Percentiles rank a stretch among this genome's conserved stretches.
These are phyloP conservation scores for Strigamia transsilvanica DNA, from an alignment of 2,888 invertebrate genomes.

Conservation along the genomic window DNA sequence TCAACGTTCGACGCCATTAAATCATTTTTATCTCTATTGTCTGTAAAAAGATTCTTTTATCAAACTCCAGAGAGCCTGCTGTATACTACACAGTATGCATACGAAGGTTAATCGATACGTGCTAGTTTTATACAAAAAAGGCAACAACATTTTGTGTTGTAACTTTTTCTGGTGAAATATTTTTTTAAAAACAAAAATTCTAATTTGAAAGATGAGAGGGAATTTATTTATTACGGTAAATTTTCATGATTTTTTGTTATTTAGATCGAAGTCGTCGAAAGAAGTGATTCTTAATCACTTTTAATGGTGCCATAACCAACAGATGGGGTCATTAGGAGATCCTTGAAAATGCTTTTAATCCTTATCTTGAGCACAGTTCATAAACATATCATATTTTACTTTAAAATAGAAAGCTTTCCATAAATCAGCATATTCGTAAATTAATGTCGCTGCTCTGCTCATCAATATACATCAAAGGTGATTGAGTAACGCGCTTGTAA, in stretches of 20 bases:
- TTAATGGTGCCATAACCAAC: conserved; percentile 36
- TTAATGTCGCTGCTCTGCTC: background rate
- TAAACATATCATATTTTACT: background rate
- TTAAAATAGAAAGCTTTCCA: background rate
- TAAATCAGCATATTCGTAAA: background rate
- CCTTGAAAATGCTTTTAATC: conserved; percentile 1
- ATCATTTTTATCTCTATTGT: conserved; percentile 31
- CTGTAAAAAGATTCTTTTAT: background rate
- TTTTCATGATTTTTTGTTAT: background rate
- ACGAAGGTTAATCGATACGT: conserved; percentile 17
- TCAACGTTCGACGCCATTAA: background rate
- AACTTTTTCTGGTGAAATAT: background rate
- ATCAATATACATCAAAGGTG: conserved; percentile 16
- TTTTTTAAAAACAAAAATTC: background rate
- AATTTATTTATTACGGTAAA: conserved; percentile 11
- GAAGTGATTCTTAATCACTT: conserved; percentile 39
- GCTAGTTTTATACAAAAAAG: background rate
- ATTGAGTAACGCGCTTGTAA: background rate
- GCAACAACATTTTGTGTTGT: background rate
- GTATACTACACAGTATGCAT: background rate
- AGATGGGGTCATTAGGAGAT: conserved; percentile 7
- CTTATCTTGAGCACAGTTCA: background rate
- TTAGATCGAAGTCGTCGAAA: background rate
- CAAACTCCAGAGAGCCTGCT: background rate
- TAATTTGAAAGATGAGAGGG: background rate